Percentiles rank a stretch among this genome's conserved stretches.
These are phyloP conservation scores for Zelostemma sp. DNA, from an alignment of 1,140 invertebrate genomes.

Conservation along the genomic window DNA sequence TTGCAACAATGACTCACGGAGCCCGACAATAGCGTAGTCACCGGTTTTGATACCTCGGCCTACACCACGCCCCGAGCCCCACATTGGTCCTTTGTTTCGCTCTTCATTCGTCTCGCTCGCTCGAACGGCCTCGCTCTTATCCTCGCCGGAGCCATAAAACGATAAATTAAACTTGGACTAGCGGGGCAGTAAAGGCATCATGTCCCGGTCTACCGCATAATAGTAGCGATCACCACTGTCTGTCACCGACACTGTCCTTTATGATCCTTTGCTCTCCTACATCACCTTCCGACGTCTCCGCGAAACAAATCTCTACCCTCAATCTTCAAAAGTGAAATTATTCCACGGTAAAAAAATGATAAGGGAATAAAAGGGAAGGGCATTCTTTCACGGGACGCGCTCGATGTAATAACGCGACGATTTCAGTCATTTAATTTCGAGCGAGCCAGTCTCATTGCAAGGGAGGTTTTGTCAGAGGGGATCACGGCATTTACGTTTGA, in stretches of 20 bases:
- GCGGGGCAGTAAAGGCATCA: slow-evolving; percentile 60
- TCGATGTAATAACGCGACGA: slow-evolving; percentile 45
- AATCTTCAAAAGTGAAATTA: too few species aligned
- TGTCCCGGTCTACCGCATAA: slow-evolving; percentile 59
- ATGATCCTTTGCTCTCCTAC: slow-evolving; percentile 15
- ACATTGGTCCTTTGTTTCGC: slow-evolving; percentile 63
- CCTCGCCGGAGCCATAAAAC: slow-evolving; percentile 55
- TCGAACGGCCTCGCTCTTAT: slow-evolving; percentile 26
- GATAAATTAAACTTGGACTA: slow-evolving; percentile 64
- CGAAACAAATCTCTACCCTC: too few species aligned
- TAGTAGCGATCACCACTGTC: slow-evolving; percentile 56
- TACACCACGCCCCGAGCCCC: slow-evolving; percentile 60
- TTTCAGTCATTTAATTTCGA: slow-evolving; percentile 60
- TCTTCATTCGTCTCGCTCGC: slow-evolving; percentile 67
- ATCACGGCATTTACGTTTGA: slow-evolving; percentile 40
- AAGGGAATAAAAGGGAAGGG: background rate
- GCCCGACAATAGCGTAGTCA: slow-evolving; percentile 57
- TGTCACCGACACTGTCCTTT: slow-evolving; percentile 43
- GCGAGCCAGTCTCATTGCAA: slow-evolving; percentile 34
- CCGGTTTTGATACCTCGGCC: slow-evolving; percentile 59
- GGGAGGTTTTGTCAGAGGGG: slow-evolving; percentile 34
- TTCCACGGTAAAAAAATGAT: too few species aligned
- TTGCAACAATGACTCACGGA: slow-evolving; percentile 61
- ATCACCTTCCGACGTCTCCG: too few species aligned
- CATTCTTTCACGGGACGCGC: slow-evolving; percentile 13